Percentiles rank a stretch among this genome's conserved stretches.
Evolutionary conservation across 2,797 vertebrate genomes (phyloP).

Genomic region (Cirrhinus mrigala): DNA sequence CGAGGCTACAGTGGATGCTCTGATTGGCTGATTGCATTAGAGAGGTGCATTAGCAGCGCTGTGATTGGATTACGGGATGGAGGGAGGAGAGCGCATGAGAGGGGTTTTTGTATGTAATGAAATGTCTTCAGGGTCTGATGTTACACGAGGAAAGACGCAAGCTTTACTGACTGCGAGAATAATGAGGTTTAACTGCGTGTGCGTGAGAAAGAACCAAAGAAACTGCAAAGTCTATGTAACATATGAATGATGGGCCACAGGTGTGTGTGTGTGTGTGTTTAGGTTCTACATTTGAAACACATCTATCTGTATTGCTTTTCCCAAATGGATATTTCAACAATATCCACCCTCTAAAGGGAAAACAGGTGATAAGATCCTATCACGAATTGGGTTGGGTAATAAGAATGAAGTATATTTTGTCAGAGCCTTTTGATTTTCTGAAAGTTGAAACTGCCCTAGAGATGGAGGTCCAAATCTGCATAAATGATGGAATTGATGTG

Average conservation of each 20-base stretch:
- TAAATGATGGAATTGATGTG: conserved; percentile 75
- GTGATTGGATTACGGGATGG: conserved; percentile 72
- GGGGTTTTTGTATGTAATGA: conserved; percentile 67
- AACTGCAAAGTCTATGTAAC: conserved; percentile 18
- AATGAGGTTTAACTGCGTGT: conserved; percentile 55
- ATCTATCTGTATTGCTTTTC: conserved; percentile 49
- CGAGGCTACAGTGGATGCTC: conserved; percentile 62
- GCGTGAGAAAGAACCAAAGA: conserved; percentile 23
- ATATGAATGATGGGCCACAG: conserved; percentile 21
- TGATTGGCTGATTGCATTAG: conserved; percentile 83
- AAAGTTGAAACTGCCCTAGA: conserved; percentile 73
- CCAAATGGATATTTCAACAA: conserved; percentile 44
- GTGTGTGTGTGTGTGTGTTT: conserved; percentile 53
- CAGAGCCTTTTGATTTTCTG: conserved; percentile 76
- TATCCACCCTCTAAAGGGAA: conserved; percentile 72
- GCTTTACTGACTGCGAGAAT: conserved; percentile 51
- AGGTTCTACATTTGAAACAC: conserved; percentile 48
- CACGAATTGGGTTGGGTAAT: conserved; percentile 67
- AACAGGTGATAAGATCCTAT: conserved; percentile 75
- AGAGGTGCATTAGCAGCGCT: conserved; percentile 75
- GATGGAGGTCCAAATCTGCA: conserved; percentile 64
- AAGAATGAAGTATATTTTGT: conserved; percentile 71
- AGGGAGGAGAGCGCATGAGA: conserved; percentile 50
- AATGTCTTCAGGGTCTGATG: conserved; percentile 78
- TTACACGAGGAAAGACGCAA: conserved; percentile 67